Evolutionary conservation across 2,888 invertebrate species (phyloP), one percentile per base, ranked within the genome.

Genomic region (Gisinianus flammeolus): DNA sequence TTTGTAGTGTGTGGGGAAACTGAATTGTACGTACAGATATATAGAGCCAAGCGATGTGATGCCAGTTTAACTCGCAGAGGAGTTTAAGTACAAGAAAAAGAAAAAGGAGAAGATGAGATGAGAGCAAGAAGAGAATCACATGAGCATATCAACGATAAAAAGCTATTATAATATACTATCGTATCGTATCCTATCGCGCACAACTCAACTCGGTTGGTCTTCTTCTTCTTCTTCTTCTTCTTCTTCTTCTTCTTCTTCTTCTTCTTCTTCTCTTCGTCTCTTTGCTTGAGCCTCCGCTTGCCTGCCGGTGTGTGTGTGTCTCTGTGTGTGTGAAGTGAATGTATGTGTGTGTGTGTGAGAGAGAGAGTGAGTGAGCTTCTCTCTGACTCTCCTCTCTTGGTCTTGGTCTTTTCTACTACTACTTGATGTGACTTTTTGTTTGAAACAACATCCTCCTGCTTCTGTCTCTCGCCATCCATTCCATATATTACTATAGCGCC

Each of bases 401-500:
- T 44, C 62, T 58, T 70, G 4, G 26, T 70, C 10, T 22, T 4
- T 58, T 30, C n/a, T n/a, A n/a, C n/a, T n/a, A n/a, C n/a, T n/a
- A 44, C 26, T 75, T 26, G 58, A 71, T 71, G 72, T 72, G 71
- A 77, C 77, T 77, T 77, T 77, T 77, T 77, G 77, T 77, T 77
- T 64, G 72, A 72, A 77, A 72, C 72, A 77, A 77, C 72, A 77
- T 72, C 76, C 76, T 76, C 76, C 77, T 77, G 77, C 77, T 72
- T 77, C 77, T 77, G 77, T 77, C 77, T 77, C 68, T 72, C 28
- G 33, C 33, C 70, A 24, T 52, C 77, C 77, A 77, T 72, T 64
- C 74, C 66, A 66, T 33, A 10, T 24, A 52, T 44, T 73, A 30
- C 73, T 62, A 77, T 73, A 31, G 62, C 30, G 35, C 12, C n/a